Percentiles rank a stretch among this genome's conserved stretches.
These are phyloP conservation scores for Lordiphosa fenestrarum DNA, from an alignment of 2,888 invertebrate genomes.

Conservation along the genomic window DNA sequence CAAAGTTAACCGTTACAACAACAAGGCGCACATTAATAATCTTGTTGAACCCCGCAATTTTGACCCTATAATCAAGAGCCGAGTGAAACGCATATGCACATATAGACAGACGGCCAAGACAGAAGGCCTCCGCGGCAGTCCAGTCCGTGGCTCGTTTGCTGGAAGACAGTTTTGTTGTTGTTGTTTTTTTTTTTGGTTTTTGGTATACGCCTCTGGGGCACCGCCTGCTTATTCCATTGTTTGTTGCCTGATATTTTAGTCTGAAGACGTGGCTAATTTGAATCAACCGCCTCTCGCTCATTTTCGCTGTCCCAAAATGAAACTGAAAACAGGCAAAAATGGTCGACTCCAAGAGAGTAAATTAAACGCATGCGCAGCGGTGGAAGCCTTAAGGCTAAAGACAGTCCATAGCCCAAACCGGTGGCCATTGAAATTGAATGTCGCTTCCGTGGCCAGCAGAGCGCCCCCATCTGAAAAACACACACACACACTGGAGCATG, in stretches of 20 bases:
- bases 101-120: conserved; percentile 48
- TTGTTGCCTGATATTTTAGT: conserved; percentile 61
- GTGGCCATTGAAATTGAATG: conserved; percentile 40
- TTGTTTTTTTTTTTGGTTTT: conserved; percentile 41
- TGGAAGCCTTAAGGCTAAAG: conserved; percentile 25
- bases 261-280: conserved; percentile 73
- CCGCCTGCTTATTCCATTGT: conserved; percentile 73
- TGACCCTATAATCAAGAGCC: conserved; percentile 68
- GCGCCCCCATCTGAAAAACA: conserved; percentile 21
- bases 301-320: conserved; percentile 72
- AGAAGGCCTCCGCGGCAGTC: conserved; percentile 18
- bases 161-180: conserved; percentile 9
- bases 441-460: conserved; percentile 58
- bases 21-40: conserved; percentile 72
- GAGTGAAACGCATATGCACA: conserved; percentile 73
- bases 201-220: conserved; percentile 68
- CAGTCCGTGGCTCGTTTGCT: conserved; percentile 52
- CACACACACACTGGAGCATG: conserved; percentile 58
- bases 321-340: conserved; percentile 49
- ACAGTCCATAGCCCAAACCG: conserved; percentile 27
- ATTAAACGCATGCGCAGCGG: conserved; percentile 70
- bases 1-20: conserved; percentile 34
- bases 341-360: conserved; percentile 35
- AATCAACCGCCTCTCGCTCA: conserved; percentile 75
- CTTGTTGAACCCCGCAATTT: conserved; percentile 73